Evolutionary conservation across 2,888 invertebrate genomes (phyloP), one percentile per base, ranked within the genome.

Genomic region (Holacanthella duospinosa): DNA sequence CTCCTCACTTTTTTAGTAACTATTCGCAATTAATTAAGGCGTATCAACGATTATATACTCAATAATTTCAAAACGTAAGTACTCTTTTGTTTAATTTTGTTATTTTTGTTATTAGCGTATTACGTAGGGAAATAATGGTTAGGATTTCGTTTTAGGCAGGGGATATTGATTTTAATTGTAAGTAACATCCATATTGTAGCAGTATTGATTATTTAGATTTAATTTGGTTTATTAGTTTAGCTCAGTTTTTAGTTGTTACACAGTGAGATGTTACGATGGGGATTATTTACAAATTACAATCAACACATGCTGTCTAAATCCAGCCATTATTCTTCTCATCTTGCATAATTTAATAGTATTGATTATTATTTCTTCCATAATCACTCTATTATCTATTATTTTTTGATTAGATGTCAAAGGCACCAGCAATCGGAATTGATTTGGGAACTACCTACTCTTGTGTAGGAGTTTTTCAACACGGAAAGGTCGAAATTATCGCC

Each of bases 361-460:
- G 9, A 53, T 21, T 6, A 53, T n/a, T 21, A 21, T 53, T n/a
- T 26, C 26, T 26, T 56, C 12, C 24, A 26, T 21, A 56, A n/a
- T n/a, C n/a, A n/a, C n/a, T n/a, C n/a, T n/a, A n/a, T n/a, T n/a
- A n/a, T n/a, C n/a, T n/a, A n/a, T n/a, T n/a, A 6, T 9, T 56
- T 36, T 58, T 24, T n/a, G 3, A 24, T 4, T 29, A 24, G 29
- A 58, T 58, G 58, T 29, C 58, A 4, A 58, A 55, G n/a, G 63
- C 64, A 29, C 73, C 75, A 62, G 78, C 78, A 24, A 86, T 93
- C 77, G 94, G 94, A 83, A 91, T 94, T 80, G 91, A 92, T 78
- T 80, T 91, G 74, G 90, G 90, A 60, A 92, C 90, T 59, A 91
- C 89, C 19, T 92, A 86, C 79, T 90, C 89, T 60, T 89, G 88